phyloP scores from a whole-genome alignment of 2,888 invertebrate genomes.

The Pollenia angustigena region DNA sequence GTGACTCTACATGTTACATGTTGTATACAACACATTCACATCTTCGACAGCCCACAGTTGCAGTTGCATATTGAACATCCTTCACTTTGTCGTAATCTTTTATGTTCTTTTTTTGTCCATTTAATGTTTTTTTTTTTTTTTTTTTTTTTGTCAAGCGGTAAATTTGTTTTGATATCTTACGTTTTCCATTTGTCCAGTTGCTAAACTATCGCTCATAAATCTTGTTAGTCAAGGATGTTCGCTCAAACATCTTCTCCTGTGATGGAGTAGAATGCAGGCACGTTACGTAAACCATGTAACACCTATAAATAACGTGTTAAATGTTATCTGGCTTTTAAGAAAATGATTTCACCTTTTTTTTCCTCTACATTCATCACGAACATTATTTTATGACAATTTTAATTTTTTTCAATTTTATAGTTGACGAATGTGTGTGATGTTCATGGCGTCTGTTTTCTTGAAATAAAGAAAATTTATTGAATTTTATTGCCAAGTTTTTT shows the following conservation, averaged over 20 bases:
- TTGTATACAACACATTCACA: constrained; percentile 24
- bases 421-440: constrained; percentile 25
- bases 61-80: constrained; percentile 31
- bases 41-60: constrained; percentile 14
- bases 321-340: constrained; percentile 56
- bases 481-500: constrained; percentile 47
- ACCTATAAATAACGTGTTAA: constrained; percentile 71
- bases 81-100: constrained; percentile 36
- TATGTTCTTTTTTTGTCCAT: constrained; percentile 8
- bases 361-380: constrained; percentile 1
- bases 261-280: constrained; percentile 20
- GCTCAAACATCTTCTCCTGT: neutral
- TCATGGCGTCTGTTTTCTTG: constrained; percentile 58
- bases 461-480: constrained; percentile 16
- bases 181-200: constrained; percentile 55
- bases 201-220: constrained; percentile 62
- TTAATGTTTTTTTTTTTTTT: constrained; percentile 2
- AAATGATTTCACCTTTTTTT: constrained; percentile 52
- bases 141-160: constrained; percentile 51
- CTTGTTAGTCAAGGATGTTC: constrained; percentile 55
- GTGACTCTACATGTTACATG: constrained; percentile 61
- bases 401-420: neutral
- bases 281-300: constrained; percentile 69
- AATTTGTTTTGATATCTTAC: constrained; percentile 68
- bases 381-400: constrained; percentile 56